Evolutionary conservation across 2,113 vertebrate species (phyloP).

Genomic region (Drymodes brunneopygia): DNA sequence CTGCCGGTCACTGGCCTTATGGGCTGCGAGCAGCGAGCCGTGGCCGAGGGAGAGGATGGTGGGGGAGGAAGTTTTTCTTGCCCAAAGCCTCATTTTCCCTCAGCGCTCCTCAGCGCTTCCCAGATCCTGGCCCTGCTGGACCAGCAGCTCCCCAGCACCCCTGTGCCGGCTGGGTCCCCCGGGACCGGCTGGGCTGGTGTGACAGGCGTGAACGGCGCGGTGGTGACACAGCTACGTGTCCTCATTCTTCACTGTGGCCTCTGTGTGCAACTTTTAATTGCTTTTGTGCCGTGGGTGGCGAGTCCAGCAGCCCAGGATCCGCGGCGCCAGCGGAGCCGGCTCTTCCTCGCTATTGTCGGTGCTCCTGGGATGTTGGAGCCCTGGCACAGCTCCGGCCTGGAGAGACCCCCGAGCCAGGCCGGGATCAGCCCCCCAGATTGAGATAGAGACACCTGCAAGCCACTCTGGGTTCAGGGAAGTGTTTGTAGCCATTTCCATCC

Average conservation of each 20-base stretch:
- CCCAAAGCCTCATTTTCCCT: not conserved
- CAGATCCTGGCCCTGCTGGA: accelerated
- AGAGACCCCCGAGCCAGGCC: not conserved
- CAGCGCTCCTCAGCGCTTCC: accelerated
- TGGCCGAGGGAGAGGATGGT: not conserved
- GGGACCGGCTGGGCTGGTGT: not conserved
- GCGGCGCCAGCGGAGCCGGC: not conserved
- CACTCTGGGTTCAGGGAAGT: not conserved
- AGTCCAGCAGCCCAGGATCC: not conserved
- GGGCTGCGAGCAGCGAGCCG: not conserved
- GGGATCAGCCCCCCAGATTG: not conserved
- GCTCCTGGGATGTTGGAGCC: not conserved
- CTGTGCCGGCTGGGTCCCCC: accelerated
- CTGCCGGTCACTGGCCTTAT: accelerated
- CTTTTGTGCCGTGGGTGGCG: slow-evolving; percentile 46
- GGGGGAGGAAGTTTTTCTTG: not conserved
- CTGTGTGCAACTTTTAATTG: slow-evolving; percentile 53
- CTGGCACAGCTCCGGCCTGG: not conserved
- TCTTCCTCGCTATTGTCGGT: not conserved
- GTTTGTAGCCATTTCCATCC: not conserved
- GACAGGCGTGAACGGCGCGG: not conserved
- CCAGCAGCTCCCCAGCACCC: not conserved
- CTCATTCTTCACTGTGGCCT: slow-evolving; percentile 43
- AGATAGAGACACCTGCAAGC: not conserved
- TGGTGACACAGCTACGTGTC: slow-evolving; percentile 5